Evolutionary conservation across 2,797 vertebrate genomes (phyloP).

Genomic region (Heteromormyrus szaboi): DNA sequence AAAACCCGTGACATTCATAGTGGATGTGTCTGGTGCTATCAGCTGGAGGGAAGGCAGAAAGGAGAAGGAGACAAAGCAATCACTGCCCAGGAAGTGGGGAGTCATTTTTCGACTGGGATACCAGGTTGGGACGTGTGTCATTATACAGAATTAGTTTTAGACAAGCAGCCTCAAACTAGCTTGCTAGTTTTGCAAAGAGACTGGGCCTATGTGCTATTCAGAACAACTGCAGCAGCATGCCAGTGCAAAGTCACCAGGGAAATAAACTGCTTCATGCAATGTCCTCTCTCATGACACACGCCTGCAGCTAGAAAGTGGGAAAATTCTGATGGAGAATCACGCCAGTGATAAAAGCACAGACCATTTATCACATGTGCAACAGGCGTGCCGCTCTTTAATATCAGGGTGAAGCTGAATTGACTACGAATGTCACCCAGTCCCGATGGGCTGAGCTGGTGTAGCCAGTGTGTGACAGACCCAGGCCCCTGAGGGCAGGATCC

Average conservation of each 20-base stretch:
- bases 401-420: neutral
- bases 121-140: neutral
- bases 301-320: neutral
- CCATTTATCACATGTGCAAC: conserved; percentile 4
- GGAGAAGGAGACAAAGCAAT: neutral
- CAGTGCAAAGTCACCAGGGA: neutral
- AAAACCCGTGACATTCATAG: neutral
- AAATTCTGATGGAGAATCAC: neutral
- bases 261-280: neutral
- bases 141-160: neutral
- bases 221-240: neutral
- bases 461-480: neutral
- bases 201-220: neutral
- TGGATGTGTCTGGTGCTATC: neutral
- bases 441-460: neutral
- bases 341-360: neutral
- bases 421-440: neutral
- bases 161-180: neutral
- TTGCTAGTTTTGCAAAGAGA: neutral
- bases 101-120: neutral
- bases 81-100: neutral
- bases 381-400: neutral
- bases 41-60: neutral
- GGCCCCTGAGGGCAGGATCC: neutral
- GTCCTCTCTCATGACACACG: neutral